Base-by-base conservation (phyloP, 2,888 invertebrate species). In the Cryptus armator region DNA sequence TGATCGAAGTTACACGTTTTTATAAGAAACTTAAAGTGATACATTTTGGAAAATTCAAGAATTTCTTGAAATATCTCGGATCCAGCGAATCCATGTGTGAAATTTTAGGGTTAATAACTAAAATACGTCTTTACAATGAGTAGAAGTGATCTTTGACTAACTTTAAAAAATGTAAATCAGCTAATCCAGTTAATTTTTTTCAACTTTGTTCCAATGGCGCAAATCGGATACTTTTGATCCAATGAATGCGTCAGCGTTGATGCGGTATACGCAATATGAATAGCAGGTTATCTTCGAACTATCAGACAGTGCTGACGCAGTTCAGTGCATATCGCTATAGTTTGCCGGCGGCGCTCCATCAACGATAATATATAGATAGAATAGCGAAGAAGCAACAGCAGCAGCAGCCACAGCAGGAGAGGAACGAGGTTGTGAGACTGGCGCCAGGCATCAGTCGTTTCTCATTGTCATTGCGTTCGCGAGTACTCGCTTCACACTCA, bases 361-460 rank as follows among this genome's bases (percentile, higher is more conserved):
- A 44, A 32, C 74, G 68, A 83, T 72, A 74, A 74, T 78, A 71
- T 77, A 43, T 72, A 62, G 83, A 83, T 74, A 68, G 56, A 67
- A 59, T 72, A 59, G 48, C 67, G 56, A 56, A 51, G 76, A 24
- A 81, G 53, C 32, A 7, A 66, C 24, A 46, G 68, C 64, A 53
- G 46, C 46, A 7, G 43, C 37, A 19, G 32, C 12, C 59, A 32
- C 51, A 68, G 46, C 56, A 2, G 44, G 29, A 32, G 53, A 14
- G 44, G 62, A 64, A 75, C 79, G 68, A 46, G 70, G n/a, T 43
- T 78, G 48, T 37, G 74, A 83, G 79, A 79, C 79, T 83, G 83
- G 83, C 83, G 83, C 83, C 83, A 83, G 72, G 37, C 48, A 68
- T 79, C 68, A 37, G 59, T 19, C 19, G 64, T 43, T 83, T 68